Conservation (phyloP, 2,113 vertebrate genomes). For the Trochalopteron elliotii region DNA sequence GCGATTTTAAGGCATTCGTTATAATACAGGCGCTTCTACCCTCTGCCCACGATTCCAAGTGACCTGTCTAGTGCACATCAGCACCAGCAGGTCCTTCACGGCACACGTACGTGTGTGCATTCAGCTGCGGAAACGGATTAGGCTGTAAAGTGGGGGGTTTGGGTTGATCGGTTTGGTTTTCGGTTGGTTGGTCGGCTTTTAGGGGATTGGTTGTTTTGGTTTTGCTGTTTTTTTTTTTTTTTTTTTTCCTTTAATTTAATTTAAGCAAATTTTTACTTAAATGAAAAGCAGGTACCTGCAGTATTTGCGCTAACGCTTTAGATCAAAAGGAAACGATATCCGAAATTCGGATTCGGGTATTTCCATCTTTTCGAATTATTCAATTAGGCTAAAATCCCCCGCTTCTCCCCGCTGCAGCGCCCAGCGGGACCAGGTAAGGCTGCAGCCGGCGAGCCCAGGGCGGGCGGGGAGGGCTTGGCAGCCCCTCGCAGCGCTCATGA, state of each 20-base stretch:
- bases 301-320: not conserved
- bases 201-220: not conserved
- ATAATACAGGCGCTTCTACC: not conserved
- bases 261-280: not conserved
- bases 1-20: not conserved
- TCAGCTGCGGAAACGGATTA: not conserved
- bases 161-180: not conserved
- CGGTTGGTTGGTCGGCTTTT: too few relatives aligned
- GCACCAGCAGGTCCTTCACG: accelerated
- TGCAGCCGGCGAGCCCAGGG: not conserved
- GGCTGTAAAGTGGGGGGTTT: not conserved
- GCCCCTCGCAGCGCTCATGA: accelerated
- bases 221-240: not conserved
- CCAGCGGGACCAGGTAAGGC: not conserved
- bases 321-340: not conserved
- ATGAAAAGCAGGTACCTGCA: not conserved
- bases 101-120: accelerated
- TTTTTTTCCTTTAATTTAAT: not conserved
- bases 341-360: too few relatives aligned
- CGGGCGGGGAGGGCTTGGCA: not conserved
- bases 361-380: not conserved
- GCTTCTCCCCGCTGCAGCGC: not conserved
- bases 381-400: accelerated
- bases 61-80: not conserved
- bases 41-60: not conserved